Evolutionary conservation across 2,888 invertebrate genomes (phyloP).

Genomic region (Andricus curvator): DNA sequence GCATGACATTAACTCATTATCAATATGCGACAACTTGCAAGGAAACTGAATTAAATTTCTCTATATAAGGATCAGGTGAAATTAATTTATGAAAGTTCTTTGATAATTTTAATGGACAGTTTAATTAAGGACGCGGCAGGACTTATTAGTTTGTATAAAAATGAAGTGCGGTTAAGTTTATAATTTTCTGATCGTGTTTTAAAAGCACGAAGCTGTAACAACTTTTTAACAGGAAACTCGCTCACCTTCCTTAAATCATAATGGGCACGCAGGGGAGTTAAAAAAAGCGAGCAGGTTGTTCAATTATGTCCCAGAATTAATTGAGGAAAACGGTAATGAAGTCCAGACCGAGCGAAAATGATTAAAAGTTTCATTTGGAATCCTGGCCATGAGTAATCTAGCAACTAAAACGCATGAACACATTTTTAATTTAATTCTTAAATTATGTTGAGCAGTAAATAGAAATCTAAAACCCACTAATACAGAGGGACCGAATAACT

Average conservation of each 20-base stretch:
- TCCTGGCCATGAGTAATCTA: not conserved
- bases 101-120: not conserved
- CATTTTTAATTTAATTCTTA: not conserved
- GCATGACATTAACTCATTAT: not conserved
- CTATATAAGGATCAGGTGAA: not conserved
- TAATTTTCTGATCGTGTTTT: conserved; percentile 9
- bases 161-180: not conserved
- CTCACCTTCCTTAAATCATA: not conserved
- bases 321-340: conserved; percentile 6
- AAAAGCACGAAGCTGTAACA: not conserved
- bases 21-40: not conserved
- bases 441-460: not conserved
- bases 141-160: not conserved
- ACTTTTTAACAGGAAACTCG: conserved; percentile 8
- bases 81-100: not conserved
- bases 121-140: not conserved
- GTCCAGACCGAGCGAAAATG: not conserved
- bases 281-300: conserved; percentile 1
- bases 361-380: not conserved
- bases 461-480: too few species aligned
- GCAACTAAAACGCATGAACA: not conserved
- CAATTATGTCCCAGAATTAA: conserved; percentile 22
- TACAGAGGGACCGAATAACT: too few species aligned
- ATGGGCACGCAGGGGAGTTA: not conserved
- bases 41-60: not conserved